These are phyloP conservation scores for Acanthiza pusilla DNA, from an alignment of 2,797 vertebrate genomes.

Conservation along the genomic window DNA sequence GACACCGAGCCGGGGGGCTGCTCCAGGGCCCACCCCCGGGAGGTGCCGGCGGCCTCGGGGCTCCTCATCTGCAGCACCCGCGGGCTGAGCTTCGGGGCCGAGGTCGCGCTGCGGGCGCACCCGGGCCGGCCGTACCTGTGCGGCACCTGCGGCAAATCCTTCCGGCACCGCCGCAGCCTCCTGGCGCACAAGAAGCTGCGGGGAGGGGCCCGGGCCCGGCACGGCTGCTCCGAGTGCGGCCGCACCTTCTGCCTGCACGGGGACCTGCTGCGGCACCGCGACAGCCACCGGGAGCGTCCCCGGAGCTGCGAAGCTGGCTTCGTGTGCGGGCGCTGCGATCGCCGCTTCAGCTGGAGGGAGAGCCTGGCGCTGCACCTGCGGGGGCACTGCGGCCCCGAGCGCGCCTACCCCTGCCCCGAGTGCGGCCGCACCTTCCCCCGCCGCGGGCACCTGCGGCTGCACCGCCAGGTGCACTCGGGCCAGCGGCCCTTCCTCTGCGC, in stretches of 20 bases:
- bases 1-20: not conserved
- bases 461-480: not conserved
- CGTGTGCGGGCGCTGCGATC: not conserved
- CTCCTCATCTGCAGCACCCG: not conserved
- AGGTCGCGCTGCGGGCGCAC: not conserved
- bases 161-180: constrained; percentile 12
- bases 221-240: not conserved
- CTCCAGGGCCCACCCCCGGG: rapidly evolving
- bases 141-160: not conserved
- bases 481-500: not conserved
- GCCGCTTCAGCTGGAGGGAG: constrained; percentile 17
- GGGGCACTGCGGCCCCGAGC: not conserved
- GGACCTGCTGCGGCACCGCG: constrained; percentile 40
- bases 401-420: not conserved
- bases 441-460: not conserved
- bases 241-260: constrained; percentile 18
- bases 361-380: not conserved
- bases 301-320: not conserved
- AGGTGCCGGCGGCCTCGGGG: rapidly evolving
- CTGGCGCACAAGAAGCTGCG: constrained; percentile 44
- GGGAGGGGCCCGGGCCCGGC: not conserved
- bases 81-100: not conserved
- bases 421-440: constrained; percentile 33
- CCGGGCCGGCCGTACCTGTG: not conserved
- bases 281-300: not conserved